Percentiles rank a stretch among this genome's conserved stretches.
Evolutionary conservation across 2,797 vertebrate genomes (phyloP).

Genomic region (Sebastiscus tertius): DNA sequence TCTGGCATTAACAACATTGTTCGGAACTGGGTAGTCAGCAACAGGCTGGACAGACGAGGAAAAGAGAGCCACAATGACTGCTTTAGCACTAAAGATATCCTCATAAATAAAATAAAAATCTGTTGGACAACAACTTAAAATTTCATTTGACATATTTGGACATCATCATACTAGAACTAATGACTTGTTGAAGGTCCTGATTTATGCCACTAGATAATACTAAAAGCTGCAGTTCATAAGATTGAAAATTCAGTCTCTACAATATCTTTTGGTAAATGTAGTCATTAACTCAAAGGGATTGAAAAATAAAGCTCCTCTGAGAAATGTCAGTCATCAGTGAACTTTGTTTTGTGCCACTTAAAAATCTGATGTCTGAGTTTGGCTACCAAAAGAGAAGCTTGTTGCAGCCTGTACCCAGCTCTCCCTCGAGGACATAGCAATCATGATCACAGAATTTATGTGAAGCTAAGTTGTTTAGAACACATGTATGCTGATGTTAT

Average conservation of each 20-base stretch:
- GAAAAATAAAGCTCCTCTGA: slow-evolving; percentile 52
- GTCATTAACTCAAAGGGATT: slow-evolving; percentile 47
- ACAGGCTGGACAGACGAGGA: slow-evolving; percentile 5
- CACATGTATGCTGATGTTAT: slow-evolving; percentile 47
- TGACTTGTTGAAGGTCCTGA: slow-evolving; percentile 16
- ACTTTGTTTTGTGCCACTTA: slow-evolving; percentile 38
- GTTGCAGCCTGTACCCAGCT: slow-evolving; percentile 19
- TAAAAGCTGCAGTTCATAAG: slow-evolving; percentile 26
- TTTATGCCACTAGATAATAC: slow-evolving; percentile 22
- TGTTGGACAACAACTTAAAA: slow-evolving; percentile 2
- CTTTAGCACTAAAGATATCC: neutral
- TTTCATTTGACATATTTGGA: slow-evolving; percentile 24
- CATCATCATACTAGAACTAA: neutral
- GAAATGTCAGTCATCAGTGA: slow-evolving; percentile 39
- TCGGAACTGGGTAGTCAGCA: slow-evolving; percentile 27
- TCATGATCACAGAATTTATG: slow-evolving; percentile 41
- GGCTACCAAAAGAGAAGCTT: slow-evolving; percentile 21
- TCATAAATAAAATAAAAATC: neutral
- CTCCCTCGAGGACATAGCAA: slow-evolving; percentile 48
- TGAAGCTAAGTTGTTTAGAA: slow-evolving; percentile 48
- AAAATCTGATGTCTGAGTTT: slow-evolving; percentile 17
- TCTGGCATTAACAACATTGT: slow-evolving; percentile 31
- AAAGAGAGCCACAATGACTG: neutral
- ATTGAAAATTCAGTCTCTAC: slow-evolving; percentile 10
- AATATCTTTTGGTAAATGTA: slow-evolving; percentile 3